Evolutionary conservation across 2,888 invertebrate species (phyloP).

Genomic region (Heteromurus nitidus): DNA sequence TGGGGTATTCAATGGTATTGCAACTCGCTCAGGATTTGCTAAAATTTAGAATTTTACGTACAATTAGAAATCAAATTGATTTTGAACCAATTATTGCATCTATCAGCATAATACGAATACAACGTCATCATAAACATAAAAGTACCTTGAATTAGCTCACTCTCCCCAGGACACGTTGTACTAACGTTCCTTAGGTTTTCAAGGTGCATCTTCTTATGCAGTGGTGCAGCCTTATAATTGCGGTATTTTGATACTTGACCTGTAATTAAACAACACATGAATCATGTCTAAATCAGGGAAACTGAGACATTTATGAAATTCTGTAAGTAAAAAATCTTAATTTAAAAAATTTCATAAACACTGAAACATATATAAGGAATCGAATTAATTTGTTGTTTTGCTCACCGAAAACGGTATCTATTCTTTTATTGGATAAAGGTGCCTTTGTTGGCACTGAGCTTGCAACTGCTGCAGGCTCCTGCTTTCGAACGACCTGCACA

Average conservation of each 20-base stretch:
- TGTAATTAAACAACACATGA: constrained; percentile 74
- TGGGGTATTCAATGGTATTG: constrained; percentile 91
- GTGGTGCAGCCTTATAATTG: constrained; percentile 91
- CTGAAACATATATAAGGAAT: not conserved
- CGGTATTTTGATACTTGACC: constrained; percentile 93
- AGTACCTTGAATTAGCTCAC: constrained; percentile 92
- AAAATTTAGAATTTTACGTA: no score
- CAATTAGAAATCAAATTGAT: no score
- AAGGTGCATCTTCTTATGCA: constrained; percentile 92
- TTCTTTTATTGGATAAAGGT: constrained; percentile 73
- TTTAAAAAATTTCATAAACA: not conserved
- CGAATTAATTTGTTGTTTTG: constrained; percentile 31
- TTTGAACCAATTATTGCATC: not conserved
- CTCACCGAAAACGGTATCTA: constrained; percentile 70
- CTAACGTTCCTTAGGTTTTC: constrained; percentile 94
- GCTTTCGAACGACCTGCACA: constrained; percentile 21
- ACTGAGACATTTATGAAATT: not conserved
- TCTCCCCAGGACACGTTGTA: constrained; percentile 93
- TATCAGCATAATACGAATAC: not conserved
- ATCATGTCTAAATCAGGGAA: not conserved
- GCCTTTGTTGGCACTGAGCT: constrained; percentile 24
- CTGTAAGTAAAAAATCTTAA: not conserved
- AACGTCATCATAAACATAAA: not conserved
- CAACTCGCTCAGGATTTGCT: constrained; percentile 91
- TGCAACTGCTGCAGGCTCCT: constrained; percentile 8